Evolutionary conservation across 1,140 invertebrate species (phyloP).

Genomic region (Sminthurides bifidus): DNA sequence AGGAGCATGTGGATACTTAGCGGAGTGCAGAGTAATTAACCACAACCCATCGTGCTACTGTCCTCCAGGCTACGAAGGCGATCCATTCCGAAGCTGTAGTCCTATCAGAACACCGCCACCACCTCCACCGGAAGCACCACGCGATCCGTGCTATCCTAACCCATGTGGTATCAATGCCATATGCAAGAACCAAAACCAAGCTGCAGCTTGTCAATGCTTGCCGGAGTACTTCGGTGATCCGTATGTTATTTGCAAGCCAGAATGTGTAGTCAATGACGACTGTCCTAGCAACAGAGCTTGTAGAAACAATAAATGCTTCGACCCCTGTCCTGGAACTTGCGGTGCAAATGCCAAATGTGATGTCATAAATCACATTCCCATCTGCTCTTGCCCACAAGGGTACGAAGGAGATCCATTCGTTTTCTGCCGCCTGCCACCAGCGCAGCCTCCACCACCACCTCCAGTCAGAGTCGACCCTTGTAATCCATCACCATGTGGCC

Average conservation of each 20-base stretch:
- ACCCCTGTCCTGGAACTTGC: slow-evolving; percentile 56
- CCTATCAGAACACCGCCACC: neutral
- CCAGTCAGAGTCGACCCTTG: slow-evolving; percentile 55
- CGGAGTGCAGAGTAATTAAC: slow-evolving; percentile 48
- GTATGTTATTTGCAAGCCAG: slow-evolving; percentile 58
- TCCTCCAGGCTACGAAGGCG: slow-evolving; percentile 24
- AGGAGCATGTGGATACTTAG: slow-evolving; percentile 32
- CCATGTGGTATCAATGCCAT: slow-evolving; percentile 63
- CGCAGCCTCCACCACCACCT: slow-evolving; percentile 4
- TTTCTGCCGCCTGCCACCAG: slow-evolving; percentile 4
- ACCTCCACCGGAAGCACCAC: slow-evolving; percentile 33
- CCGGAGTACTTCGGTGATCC: slow-evolving; percentile 48
- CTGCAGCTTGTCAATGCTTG: slow-evolving; percentile 54
- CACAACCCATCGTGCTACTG: slow-evolving; percentile 73
- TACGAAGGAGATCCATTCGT: slow-evolving; percentile 39
- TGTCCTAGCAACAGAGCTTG: slow-evolving; percentile 76
- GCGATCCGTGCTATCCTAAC: slow-evolving; percentile 56
- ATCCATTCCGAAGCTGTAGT: slow-evolving; percentile 14
- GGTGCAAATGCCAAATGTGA: slow-evolving; percentile 35
- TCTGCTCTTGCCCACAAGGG: slow-evolving; percentile 52
- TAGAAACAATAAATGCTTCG: slow-evolving; percentile 62
- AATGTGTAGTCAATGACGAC: slow-evolving; percentile 66
- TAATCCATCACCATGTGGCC: slow-evolving; percentile 59
- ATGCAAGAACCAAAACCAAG: slow-evolving; percentile 52
- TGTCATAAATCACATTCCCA: slow-evolving; percentile 39